These are phyloP conservation scores for Protaetia brevitarsis DNA, from an alignment of 1,140 invertebrate genomes.

Conservation along the genomic window DNA sequence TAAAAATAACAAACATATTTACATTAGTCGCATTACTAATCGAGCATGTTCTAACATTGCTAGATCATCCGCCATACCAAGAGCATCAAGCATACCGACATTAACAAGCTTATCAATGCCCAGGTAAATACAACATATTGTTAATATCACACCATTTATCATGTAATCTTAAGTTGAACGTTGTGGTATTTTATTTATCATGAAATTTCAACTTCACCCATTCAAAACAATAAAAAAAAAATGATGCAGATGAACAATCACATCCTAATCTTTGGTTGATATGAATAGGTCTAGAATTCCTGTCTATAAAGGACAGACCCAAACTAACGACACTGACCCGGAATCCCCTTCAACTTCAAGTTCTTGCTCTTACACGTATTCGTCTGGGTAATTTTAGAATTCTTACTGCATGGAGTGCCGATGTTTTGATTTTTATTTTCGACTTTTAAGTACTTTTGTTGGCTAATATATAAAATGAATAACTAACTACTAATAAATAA, in stretches of 20 bases:
- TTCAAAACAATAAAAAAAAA: too few relatives aligned
- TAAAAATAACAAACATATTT: slow-evolving; percentile 3
- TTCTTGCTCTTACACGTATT: slow-evolving; percentile 48
- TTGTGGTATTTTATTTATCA: too few relatives aligned
- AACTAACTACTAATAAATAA: neutral
- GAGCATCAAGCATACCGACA: slow-evolving; percentile 84
- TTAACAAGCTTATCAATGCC: slow-evolving; percentile 68
- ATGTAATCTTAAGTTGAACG: too few relatives aligned
- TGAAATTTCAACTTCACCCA: too few relatives aligned
- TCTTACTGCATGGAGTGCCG: slow-evolving; percentile 20
- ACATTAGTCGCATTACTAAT: slow-evolving; percentile 4
- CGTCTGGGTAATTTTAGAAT: slow-evolving; percentile 46
- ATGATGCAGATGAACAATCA: too few relatives aligned
- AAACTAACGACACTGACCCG: slow-evolving; percentile 39
- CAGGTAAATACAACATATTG: slow-evolving; percentile 60
- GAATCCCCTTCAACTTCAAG: slow-evolving; percentile 48
- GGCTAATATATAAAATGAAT: neutral
- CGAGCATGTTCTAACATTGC: slow-evolving; percentile 35
- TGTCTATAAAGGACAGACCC: slow-evolving; percentile 45
- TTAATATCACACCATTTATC: neutral
- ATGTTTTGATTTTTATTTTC: slow-evolving; percentile 9
- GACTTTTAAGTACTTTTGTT: slow-evolving; percentile 3
- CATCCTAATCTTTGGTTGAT: neutral
- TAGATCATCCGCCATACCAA: slow-evolving; percentile 64
- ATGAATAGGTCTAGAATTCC: slow-evolving; percentile 48